These are phyloP conservation scores for Amphipoea oculea DNA, from an alignment of 2,888 invertebrate genomes.

Conservation along the genomic window DNA sequence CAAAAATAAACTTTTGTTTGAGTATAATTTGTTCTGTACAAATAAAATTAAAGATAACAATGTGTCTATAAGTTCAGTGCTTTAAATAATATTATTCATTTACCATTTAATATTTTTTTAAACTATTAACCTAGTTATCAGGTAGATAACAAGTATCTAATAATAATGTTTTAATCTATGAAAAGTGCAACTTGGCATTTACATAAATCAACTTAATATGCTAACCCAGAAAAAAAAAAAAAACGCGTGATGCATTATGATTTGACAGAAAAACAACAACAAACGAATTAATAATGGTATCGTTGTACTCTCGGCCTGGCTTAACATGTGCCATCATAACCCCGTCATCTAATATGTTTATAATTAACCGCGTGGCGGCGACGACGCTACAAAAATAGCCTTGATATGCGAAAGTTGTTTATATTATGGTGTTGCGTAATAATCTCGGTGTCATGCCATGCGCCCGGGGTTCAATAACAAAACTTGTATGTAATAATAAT, in stretches of 20 bases:
- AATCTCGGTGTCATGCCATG: slow-evolving; percentile 48
- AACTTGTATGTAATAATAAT: slow-evolving; percentile 19
- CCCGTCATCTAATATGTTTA: slow-evolving; percentile 57
- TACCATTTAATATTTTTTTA: background rate
- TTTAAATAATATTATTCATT: background rate
- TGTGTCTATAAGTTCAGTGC: no score
- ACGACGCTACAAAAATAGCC: slow-evolving; percentile 74
- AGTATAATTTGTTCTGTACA: background rate
- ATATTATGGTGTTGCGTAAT: slow-evolving; percentile 78
- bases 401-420: slow-evolving; percentile 85
- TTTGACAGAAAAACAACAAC: slow-evolving; percentile 51
- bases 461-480: slow-evolving; percentile 47
- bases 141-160: background rate
- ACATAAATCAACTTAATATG: slow-evolving; percentile 5
- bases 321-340: background rate
- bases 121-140: background rate
- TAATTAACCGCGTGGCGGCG: slow-evolving; percentile 53
- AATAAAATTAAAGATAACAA: slow-evolving; percentile 25
- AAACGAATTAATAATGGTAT: slow-evolving; percentile 1
- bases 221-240: slow-evolving; percentile 20
- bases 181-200: background rate
- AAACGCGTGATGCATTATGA: background rate
- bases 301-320: background rate
- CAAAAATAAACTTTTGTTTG: slow-evolving; percentile 14
- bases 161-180: background rate